Conservation (phyloP, 2,888 invertebrate species). For the Xanthia togata region DNA sequence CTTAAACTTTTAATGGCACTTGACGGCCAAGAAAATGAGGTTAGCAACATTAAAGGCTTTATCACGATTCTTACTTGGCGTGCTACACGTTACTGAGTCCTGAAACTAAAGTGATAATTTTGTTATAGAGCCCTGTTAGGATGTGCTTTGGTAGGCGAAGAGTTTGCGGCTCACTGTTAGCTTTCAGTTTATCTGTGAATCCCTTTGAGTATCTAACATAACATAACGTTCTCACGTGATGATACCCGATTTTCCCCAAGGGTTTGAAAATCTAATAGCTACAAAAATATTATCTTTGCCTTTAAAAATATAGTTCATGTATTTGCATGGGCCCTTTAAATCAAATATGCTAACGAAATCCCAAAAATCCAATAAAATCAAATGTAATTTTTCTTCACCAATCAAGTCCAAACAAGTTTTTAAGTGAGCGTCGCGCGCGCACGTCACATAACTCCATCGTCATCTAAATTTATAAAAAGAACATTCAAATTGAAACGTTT, state of each 20-base stretch:
- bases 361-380: background rate
- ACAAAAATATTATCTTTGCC: background rate
- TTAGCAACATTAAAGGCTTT: constrained; percentile 79
- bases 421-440: constrained; percentile 58
- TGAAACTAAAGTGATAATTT: constrained; percentile 61
- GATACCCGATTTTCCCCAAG: background rate
- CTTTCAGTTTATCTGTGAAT: background rate
- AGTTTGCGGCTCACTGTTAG: background rate
- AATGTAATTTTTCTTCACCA: constrained; percentile 32
- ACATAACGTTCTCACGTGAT: too few relatives aligned
- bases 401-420: constrained; percentile 56
- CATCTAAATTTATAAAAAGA: constrained; percentile 68
- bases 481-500: constrained; percentile 70
- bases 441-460: constrained; percentile 61
- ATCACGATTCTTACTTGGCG: constrained; percentile 76
- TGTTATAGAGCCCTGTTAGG: constrained; percentile 35
- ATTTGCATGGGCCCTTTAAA: background rate
- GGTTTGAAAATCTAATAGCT: background rate
- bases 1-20: constrained; percentile 85
- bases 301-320: background rate
- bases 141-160: constrained; percentile 5
- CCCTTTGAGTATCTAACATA: too few relatives aligned
- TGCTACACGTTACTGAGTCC: constrained; percentile 44
- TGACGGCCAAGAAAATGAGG: constrained; percentile 80
- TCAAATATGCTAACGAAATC: background rate